phyloP scores from a whole-genome alignment of 2,888 invertebrate species.

The Stegophylla sp. region DNA sequence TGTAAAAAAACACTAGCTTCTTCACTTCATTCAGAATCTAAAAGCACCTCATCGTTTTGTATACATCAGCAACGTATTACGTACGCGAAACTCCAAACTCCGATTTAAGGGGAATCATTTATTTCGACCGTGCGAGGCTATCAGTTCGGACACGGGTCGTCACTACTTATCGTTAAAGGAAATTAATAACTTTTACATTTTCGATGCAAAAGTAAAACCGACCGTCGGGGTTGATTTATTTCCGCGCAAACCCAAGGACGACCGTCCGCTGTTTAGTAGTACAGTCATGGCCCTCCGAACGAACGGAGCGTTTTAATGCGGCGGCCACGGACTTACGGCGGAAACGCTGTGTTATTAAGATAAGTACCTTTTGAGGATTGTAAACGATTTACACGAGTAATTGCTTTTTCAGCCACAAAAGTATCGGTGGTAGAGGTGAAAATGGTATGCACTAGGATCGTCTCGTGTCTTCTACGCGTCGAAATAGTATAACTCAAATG shows the following conservation, averaged over 20 bases:
- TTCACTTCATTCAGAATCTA: too few species aligned
- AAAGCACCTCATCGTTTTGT: neutral
- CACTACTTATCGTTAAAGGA: neutral
- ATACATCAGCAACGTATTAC: too few species aligned
- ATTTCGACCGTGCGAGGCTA: neutral
- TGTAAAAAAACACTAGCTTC: too few species aligned
- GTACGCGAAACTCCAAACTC: neutral
- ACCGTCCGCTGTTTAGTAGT: neutral
- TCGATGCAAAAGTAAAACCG: neutral
- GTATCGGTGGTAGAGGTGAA: too few species aligned
- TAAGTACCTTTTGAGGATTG: neutral
- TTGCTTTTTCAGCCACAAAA: neutral
- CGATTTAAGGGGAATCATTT: neutral
- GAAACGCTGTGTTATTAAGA: neutral
- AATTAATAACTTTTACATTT: slow-evolving; percentile 23
- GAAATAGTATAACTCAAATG: too few species aligned
- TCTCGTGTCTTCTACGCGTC: too few species aligned
- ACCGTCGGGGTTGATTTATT: neutral
- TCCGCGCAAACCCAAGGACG: neutral
- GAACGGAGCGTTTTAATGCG: neutral
- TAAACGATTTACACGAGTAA: slow-evolving; percentile 1
- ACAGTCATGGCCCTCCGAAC: too few species aligned
- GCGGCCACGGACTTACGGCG: too few species aligned
- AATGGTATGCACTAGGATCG: neutral
- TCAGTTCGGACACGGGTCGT: neutral